Percentiles rank a stretch among this genome's conserved stretches.
Conservation (phyloP, 1,140 invertebrate genomes). For the Harlomillsia oculata region DNA sequence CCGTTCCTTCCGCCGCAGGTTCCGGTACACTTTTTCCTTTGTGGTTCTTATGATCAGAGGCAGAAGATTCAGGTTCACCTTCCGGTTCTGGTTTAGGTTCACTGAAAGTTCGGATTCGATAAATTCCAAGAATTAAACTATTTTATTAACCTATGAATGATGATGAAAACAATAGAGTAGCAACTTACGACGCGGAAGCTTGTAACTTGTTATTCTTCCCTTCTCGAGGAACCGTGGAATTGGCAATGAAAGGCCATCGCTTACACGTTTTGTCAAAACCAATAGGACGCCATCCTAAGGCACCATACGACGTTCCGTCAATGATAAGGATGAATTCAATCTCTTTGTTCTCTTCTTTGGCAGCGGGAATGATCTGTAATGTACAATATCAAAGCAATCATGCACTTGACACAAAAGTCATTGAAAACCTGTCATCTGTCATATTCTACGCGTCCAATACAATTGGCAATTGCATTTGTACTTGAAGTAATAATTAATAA, state of each 20-base stretch:
- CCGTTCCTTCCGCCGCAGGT: constrained; percentile 23
- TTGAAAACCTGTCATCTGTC: too few species aligned
- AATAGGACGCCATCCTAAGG: constrained; percentile 58
- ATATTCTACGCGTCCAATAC: too few species aligned
- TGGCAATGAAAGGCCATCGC: constrained; percentile 29
- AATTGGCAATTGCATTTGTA: too few species aligned
- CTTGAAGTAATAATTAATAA: background rate
- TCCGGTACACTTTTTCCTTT: constrained; percentile 28
- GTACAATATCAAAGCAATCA: background rate
- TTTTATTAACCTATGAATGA: background rate
- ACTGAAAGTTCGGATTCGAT: background rate
- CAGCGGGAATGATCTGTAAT: constrained; percentile 20
- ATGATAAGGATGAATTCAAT: constrained; percentile 73
- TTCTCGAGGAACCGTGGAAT: constrained; percentile 14
- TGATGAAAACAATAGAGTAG: background rate
- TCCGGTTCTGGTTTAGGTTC: constrained; percentile 40
- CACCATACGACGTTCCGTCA: constrained; percentile 76
- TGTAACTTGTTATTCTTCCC: constrained; percentile 18
- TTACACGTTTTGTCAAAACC: constrained; percentile 23
- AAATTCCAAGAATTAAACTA: background rate
- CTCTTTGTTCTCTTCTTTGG: constrained; percentile 58
- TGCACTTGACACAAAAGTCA: too few species aligned
- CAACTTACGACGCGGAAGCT: constrained; percentile 16
- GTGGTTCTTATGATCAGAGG: constrained; percentile 37
- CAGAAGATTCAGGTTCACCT: constrained; percentile 38